These are phyloP conservation scores for Taxidea taxus DNA, from an alignment of 2,113 vertebrate species.

Conservation along the genomic window DNA sequence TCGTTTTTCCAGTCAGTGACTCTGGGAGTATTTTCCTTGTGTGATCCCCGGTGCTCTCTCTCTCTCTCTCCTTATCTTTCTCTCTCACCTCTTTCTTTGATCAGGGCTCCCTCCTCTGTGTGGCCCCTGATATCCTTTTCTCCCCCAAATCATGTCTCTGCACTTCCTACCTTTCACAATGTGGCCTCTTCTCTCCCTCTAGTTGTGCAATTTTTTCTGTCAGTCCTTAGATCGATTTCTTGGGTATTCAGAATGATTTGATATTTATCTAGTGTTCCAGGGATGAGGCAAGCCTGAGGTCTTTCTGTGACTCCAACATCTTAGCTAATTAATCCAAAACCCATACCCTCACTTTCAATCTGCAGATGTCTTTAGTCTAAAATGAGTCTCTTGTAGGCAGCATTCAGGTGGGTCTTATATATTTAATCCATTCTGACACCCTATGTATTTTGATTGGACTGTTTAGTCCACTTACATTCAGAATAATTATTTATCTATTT, in stretches of 20 bases:
- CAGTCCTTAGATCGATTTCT: background rate
- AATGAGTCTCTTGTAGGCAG: background rate
- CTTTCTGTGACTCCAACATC: background rate
- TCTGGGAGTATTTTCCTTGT: background rate
- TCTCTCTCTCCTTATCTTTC: background rate
- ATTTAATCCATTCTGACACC: background rate
- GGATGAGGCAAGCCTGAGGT: background rate
- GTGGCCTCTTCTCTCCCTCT: background rate
- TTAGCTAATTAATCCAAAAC: background rate
- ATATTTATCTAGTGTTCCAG: background rate
- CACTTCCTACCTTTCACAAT: background rate
- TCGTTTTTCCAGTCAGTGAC: background rate
- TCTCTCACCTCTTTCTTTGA: background rate
- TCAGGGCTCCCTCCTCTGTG: background rate
- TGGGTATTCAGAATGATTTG: background rate
- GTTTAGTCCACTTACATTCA: background rate
- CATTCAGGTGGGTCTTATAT: background rate
- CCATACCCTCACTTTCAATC: background rate
- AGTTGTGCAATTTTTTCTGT: background rate
- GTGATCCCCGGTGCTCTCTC: background rate
- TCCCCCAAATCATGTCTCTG: background rate
- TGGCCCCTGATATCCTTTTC: background rate
- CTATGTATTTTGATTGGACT: background rate
- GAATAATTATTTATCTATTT: background rate
- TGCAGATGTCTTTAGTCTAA: background rate